Evolutionary conservation across 53 echinoderm and acorn worm species (phyloP).

Genomic region (Arbacia lixula): DNA sequence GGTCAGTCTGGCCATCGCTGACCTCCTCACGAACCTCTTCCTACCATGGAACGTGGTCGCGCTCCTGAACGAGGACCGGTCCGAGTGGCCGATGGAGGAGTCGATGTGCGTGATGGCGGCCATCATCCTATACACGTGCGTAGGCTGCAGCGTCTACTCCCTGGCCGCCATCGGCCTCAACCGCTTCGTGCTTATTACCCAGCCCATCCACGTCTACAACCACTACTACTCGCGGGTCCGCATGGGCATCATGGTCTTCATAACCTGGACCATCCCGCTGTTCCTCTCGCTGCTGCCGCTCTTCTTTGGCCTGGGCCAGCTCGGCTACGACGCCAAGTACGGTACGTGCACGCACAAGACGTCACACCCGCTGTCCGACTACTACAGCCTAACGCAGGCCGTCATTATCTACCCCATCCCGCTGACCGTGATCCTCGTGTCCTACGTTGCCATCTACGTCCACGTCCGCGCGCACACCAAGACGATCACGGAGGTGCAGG

Average conservation of each 20-base stretch:
- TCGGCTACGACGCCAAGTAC: conserved; percentile 88
- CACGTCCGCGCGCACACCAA: conserved; percentile 74
- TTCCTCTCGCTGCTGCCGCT: conserved; percentile 82
- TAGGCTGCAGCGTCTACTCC: conserved; percentile 88
- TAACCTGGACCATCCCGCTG: conserved; percentile 81
- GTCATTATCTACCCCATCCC: conserved; percentile 90
- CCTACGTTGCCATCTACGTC: conserved; percentile 75
- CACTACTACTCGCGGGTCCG: conserved; percentile 65
- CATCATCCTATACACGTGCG: conserved; percentile 83
- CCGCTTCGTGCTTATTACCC: conserved; percentile 86
- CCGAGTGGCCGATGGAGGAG: conserved; percentile 80
- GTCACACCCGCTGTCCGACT: conserved; percentile 83
- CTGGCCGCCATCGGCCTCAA: conserved; percentile 89
- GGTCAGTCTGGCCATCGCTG: conserved; percentile 84
- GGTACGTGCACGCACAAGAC: conserved; percentile 93
- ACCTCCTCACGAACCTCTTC: conserved; percentile 79
- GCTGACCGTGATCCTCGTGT: conserved; percentile 70
- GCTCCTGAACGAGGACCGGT: conserved; percentile 72
- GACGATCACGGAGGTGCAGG: conserved; percentile 81
- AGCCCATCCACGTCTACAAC: conserved; percentile 69
- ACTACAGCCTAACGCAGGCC: conserved; percentile 86
- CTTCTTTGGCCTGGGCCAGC: conserved; percentile 81
- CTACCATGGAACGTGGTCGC: conserved; percentile 91
- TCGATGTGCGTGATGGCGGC: conserved; percentile 82
- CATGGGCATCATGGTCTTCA: conserved; percentile 71